phyloP scores from a whole-genome alignment of 2,888 invertebrate species.

The Ypsolopha scabrella region DNA sequence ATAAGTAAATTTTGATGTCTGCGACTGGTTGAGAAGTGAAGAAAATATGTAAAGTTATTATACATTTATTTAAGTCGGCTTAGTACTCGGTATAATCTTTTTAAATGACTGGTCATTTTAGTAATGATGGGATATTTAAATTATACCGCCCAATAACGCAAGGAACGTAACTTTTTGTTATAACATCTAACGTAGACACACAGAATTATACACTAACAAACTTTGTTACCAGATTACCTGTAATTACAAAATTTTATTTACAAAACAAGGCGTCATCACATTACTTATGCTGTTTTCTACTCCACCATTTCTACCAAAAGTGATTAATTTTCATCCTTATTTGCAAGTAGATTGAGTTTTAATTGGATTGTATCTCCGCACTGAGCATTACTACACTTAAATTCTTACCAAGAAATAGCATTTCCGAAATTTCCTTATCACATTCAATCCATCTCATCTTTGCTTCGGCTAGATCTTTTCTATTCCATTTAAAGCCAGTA shows the following conservation, averaged over 20 bases:
- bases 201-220: not conserved
- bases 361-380: too few relatives aligned
- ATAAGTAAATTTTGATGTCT: too few relatives aligned
- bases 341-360: too few relatives aligned
- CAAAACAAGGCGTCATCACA: not conserved
- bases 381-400: not conserved
- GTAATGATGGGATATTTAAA: not conserved
- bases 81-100: too few relatives aligned
- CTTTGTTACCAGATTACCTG: not conserved
- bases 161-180: conserved; percentile 1
- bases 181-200: not conserved
- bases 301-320: not conserved
- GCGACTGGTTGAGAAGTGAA: too few relatives aligned
- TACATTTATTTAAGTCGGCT: too few relatives aligned
- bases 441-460: not conserved
- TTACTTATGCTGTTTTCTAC: not conserved
- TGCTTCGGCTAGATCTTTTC: not conserved
- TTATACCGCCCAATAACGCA: not conserved
- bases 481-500: not conserved
- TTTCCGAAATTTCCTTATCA: not conserved
- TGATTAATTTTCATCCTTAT: too few relatives aligned
- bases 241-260: not conserved
- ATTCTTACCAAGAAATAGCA: not conserved
- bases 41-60: too few relatives aligned
- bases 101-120: not conserved